phyloP scores from a whole-genome alignment of 2,888 invertebrate species.

The Pseudoips prasinana region DNA sequence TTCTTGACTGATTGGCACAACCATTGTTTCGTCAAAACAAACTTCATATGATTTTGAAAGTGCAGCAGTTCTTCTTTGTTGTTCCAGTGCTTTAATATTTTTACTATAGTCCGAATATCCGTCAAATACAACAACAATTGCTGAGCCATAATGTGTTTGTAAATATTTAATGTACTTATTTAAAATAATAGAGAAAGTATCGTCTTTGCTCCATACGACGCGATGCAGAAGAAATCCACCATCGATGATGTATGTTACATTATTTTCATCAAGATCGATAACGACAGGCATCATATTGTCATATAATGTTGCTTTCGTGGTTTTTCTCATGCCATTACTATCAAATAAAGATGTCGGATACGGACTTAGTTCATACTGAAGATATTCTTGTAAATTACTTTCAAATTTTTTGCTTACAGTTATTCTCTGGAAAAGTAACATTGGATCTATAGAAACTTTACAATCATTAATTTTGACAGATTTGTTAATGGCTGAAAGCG shows the following conservation, averaged over 20 bases:
- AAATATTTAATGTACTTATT: slow-evolving; percentile 22
- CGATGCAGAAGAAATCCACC: slow-evolving; percentile 30
- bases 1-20: slow-evolving; percentile 26
- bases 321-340: slow-evolving; percentile 31
- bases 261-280: slow-evolving; percentile 23
- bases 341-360: slow-evolving; percentile 31
- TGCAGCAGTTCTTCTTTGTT: slow-evolving; percentile 47
- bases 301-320: slow-evolving; percentile 32
- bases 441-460: slow-evolving; percentile 28
- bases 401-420: slow-evolving; percentile 18
- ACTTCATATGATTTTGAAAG: slow-evolving; percentile 46
- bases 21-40: slow-evolving; percentile 41
- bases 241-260: slow-evolving; percentile 32
- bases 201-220: slow-evolving; percentile 39
- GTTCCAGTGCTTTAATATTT: slow-evolving; percentile 48
- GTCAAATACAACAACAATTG: slow-evolving; percentile 41
- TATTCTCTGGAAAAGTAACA: too few species aligned
- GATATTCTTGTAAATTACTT: slow-evolving; percentile 8
- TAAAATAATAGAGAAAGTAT: slow-evolving; percentile 28
- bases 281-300: slow-evolving; percentile 21
- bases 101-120: slow-evolving; percentile 42
- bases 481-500: slow-evolving; percentile 15
- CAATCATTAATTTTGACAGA: slow-evolving; percentile 18
- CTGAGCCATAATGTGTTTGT: slow-evolving; percentile 34
- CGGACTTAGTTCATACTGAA: slow-evolving; percentile 28